Evolutionary conservation across 2,113 vertebrate species (phyloP), one percentile per base, ranked within the genome.

Genomic region (Neolamprologus hecqui): DNA sequence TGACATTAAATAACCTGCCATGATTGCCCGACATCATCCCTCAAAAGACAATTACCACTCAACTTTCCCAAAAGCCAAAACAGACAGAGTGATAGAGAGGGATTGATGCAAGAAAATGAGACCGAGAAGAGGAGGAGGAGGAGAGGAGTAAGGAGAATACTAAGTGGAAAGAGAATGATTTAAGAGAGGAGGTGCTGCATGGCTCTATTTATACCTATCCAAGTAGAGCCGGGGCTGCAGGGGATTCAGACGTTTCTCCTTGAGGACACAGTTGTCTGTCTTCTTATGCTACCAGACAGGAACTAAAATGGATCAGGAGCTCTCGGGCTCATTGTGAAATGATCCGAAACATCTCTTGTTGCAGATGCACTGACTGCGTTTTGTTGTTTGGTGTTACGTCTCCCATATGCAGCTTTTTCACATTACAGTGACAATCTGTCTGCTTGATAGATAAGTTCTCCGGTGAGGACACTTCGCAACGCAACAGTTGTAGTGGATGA

Each of bases 161-260:
- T 75, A 82, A 90, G 88, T 81, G 84, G 70, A 55, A 55, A 31
- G 68, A 87, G 28, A 65, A 33, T 47, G 81, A 89, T 88, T 87
- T 84, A 77, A 84, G 84, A 90, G 80, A 80, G 65, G 60, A 84
- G 79, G 88, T 85, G 84, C 63, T 88, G 82, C 89, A 54, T 82
- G 75, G 35, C 81, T 92, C 89, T 92, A 89, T 92, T 93, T 89
- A 89, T 89, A 88, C 79, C 57, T 21, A 70, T 83, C 65, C 54
- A 82, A 84, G 84, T 31, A 47, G 85, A 77, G 63, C 26, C 6
- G 4, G 17, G 81, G 55, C 91, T 92, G 81, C 81, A 86, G 80
- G 86, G 81, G 77, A 87, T 89, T 51, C 3, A 5, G 63, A 63
- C 49, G 13, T 81, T 84, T 90, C 54, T 70, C 84, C 79, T 82